phyloP scores from a whole-genome alignment of 2,888 invertebrate genomes.

The Lissocephala sabroskyi region DNA sequence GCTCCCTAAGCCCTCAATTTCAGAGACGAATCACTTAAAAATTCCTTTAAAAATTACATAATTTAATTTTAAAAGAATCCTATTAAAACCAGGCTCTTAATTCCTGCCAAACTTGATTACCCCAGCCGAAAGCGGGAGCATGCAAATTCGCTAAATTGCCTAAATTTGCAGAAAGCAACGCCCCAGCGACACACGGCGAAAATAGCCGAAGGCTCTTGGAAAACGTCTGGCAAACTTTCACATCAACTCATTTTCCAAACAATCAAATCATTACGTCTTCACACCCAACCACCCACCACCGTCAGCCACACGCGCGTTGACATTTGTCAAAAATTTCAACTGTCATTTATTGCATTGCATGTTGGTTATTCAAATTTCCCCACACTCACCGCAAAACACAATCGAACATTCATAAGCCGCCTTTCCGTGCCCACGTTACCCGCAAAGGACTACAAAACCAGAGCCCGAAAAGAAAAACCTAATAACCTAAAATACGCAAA shows the following conservation, averaged over 20 bases:
- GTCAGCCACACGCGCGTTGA: constrained; percentile 37
- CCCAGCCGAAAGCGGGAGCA: constrained; percentile 3
- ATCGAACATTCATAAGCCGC: constrained; percentile 53
- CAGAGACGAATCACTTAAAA: background rate
- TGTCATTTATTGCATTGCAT: constrained; percentile 48
- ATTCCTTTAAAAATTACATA: background rate
- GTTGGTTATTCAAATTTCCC: constrained; percentile 35
- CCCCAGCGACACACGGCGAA: constrained; percentile 24
- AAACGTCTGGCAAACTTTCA: constrained; percentile 23
- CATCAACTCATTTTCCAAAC: constrained; percentile 37
- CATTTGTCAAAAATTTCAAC: constrained; percentile 51
- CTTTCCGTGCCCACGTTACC: constrained; percentile 24
- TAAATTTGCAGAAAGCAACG: constrained; percentile 40
- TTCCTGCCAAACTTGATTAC: constrained; percentile 6
- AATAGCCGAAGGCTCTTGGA: constrained; percentile 15
- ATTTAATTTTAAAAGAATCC: constrained; percentile 8
- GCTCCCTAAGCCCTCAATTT: background rate
- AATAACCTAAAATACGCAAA: constrained; percentile 53
- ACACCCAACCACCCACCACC: background rate
- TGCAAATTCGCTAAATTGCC: constrained; percentile 39
- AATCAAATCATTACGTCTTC: constrained; percentile 44
- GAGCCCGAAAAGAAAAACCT: constrained; percentile 21
- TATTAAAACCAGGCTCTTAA: constrained; percentile 20
- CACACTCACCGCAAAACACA: constrained; percentile 31
- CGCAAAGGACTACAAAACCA: constrained; percentile 32